Conservation (phyloP, 1,140 invertebrate species). For the Zaprionus kolodkinae region DNA sequence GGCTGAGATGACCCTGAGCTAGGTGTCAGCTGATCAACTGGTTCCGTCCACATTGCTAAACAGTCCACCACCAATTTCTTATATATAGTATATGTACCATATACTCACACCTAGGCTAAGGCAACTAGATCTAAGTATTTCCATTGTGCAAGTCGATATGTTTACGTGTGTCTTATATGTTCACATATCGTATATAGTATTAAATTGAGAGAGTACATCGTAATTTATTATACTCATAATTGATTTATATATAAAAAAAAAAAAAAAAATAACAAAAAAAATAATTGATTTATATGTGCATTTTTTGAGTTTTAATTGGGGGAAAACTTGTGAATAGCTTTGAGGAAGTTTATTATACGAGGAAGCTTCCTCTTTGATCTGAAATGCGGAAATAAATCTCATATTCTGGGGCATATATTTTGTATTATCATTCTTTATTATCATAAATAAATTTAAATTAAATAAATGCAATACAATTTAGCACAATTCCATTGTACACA, state of each 20-base stretch:
- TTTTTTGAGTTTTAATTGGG: not conserved
- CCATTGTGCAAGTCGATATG: conserved; percentile 15
- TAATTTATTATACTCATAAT: conserved; percentile 27
- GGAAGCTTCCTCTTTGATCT: too few relatives aligned
- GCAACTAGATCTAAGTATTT: conserved; percentile 35
- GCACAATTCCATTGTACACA: conserved; percentile 72
- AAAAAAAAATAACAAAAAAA: too few relatives aligned
- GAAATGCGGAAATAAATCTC: not conserved
- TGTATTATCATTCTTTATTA: conserved; percentile 80
- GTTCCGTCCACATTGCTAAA: conserved; percentile 12
- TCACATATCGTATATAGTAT: conserved; percentile 10
- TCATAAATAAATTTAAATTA: conserved; percentile 83
- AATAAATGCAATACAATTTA: conserved; percentile 83
- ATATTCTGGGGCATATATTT: conserved; percentile 12
- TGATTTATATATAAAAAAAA: too few relatives aligned
- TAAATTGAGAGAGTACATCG: conserved; percentile 33
- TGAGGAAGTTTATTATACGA: not conserved
- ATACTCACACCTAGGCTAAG: conserved; percentile 25
- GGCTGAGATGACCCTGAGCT: conserved; percentile 71
- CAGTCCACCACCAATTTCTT: conserved; percentile 10
- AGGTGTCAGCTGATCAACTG: not conserved
- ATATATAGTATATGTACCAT: not conserved
- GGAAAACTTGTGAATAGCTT: not conserved
- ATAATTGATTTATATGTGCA: not conserved
- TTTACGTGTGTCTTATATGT: not conserved